Evolutionary conservation across 2,888 invertebrate species (phyloP), one percentile per base, ranked within the genome.

Genomic region (Ichneumoninae sp.): DNA sequence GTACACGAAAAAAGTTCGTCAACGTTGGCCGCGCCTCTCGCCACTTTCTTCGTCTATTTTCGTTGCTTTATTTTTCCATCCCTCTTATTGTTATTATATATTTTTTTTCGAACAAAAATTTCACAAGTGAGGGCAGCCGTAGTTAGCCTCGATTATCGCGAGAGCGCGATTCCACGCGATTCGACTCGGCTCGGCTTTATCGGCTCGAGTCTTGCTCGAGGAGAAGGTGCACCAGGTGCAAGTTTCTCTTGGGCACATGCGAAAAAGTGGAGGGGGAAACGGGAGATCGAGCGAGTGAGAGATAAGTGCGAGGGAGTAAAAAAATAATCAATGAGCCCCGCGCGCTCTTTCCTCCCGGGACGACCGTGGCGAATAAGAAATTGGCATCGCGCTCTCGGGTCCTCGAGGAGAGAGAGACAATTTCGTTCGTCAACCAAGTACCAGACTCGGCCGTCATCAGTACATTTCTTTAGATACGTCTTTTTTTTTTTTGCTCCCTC

Each of bases 281-380:
- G 65, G 66, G 60, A 16, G 44, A 16, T n/a, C 72, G 60, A 44
- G n/a, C 50, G 71, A 79, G 75, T 44, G 74, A 84, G 81, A 77
- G 85, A 80, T 62, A 70, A 77, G 68, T 72, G 76, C 62, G 71
- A 62, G 80, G 69, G 78, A 77, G 78, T 65, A 50, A 72, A 74
- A 77, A 77, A 75, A 83, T 74, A 83, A 77, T 77, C 80, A 83
- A 85, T 81, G 85, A 85, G 71, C 69, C 19, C 66, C 36, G 52
- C 75, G 30, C 74, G 40, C 36, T 33, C 36, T 8, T 19, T 44
- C 62, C 62, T 16, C 60, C 33, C 44, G 74, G 33, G 79, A 80
- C 74, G 85, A 65, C 82, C 83, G 85, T 83, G 83, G 77, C 85
- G 85, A 85, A 83, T 82, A 74, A 83, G 74, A 85, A 83, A 83